Conservation (phyloP, 2,797 vertebrate species). For the Oreochromis grahami region DNA sequence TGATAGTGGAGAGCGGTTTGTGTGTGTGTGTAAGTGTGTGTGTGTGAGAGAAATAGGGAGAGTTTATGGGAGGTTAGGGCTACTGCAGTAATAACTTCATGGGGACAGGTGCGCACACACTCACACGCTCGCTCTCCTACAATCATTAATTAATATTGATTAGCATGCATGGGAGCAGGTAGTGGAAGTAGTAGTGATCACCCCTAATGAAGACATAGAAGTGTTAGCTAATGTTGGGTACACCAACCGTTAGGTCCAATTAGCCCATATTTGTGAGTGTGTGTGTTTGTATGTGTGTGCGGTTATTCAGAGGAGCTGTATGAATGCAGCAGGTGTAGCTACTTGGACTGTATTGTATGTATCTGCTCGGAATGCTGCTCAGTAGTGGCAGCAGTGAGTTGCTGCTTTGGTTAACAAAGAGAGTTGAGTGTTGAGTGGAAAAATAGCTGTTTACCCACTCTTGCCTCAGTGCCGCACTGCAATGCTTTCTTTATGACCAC, state of each 20-base stretch:
- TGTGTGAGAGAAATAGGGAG: background rate
- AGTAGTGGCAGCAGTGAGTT: background rate
- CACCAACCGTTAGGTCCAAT: slow-evolving; percentile 29
- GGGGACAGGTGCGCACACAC: slow-evolving; percentile 9
- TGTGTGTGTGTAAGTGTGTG: background rate
- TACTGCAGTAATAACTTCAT: slow-evolving; percentile 57
- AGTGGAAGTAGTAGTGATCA: slow-evolving; percentile 29
- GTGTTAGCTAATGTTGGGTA: slow-evolving; percentile 33
- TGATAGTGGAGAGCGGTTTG: slow-evolving; percentile 14
- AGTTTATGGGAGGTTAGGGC: slow-evolving; percentile 39
- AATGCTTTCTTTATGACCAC: background rate
- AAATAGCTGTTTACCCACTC: background rate
- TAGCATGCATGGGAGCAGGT: slow-evolving; percentile 36
- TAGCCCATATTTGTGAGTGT: slow-evolving; percentile 1
- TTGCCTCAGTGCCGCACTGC: background rate
- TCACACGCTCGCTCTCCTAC: background rate
- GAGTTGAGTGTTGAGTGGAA: background rate
- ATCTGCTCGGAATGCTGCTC: background rate
- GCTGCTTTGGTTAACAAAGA: slow-evolving; percentile 5
- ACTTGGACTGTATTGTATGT: background rate
- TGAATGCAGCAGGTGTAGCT: slow-evolving; percentile 9
- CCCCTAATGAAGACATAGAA: slow-evolving; percentile 59
- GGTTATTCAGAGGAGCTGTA: background rate
- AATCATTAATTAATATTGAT: slow-evolving; percentile 56
- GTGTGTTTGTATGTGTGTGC: background rate